Base-by-base conservation (phyloP, 2,888 invertebrate genomes). In the Trichopria drosophilae region DNA sequence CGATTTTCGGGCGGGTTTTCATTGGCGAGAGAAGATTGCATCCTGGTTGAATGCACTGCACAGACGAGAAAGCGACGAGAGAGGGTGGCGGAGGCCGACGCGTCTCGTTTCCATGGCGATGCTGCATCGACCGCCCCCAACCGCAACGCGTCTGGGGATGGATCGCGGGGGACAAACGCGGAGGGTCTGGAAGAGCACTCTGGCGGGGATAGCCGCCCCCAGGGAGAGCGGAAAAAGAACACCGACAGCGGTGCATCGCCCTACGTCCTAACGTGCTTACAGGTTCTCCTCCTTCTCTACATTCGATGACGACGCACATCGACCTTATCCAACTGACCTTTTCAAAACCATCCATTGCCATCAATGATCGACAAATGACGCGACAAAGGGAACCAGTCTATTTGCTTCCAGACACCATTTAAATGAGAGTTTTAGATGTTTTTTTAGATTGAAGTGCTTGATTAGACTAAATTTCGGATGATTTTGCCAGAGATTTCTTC, bases 21-120 rank as follows among this genome's bases (percentile, higher is more conserved):
- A 67, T 66, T 68, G 66, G 62, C 62, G 63, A 62, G 59, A 59
- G 64, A 67, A 65, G 65, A 64, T 66, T 68, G 69, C 68, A 67
- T 60, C 65, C 64, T 63, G 67, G 72, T 72, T 70, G 71, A 72
- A 71, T 72, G 71, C 71, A 78, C 72, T 76, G 65, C 60, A 61
- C 71, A 70, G 71, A 73, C 58, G 64, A 67, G 67, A 65, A 69
- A 70, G 71, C 72, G 74, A 76, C 77, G 78, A 76, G 76, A 76
- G 79, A 80, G 79, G 76, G 76, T 76, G 80, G 79, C 79, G 80
- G 81, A 80, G 80, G 79, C 76, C 74, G 77, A 78, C 76, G 72
- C 71, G 73, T 72, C 72, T 77, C 76, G 79, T 79, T 77, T 72
- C 77, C 75, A 76, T 73, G 74, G 77, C 66, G 75, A 79, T 78